phyloP scores from a whole-genome alignment of 2,113 vertebrate species.

The Pterocles burchelli region DNA sequence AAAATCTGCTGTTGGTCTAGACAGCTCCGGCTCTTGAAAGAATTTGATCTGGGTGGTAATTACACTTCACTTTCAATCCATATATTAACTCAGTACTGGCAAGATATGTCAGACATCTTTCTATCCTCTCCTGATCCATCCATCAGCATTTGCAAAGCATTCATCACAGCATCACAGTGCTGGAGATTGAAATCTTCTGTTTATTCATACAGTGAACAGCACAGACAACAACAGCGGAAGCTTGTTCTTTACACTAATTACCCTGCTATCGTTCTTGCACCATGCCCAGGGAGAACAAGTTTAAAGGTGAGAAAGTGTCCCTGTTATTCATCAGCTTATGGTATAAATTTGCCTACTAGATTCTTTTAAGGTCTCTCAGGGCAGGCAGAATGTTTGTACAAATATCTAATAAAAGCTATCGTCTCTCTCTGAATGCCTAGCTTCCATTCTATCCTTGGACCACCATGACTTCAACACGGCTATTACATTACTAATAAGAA shows the following conservation, averaged over 20 bases:
- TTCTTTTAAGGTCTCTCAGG: not conserved
- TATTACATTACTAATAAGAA: conserved; percentile 37
- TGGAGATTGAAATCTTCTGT: not conserved
- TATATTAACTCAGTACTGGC: not conserved
- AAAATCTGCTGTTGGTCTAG: conserved; percentile 53
- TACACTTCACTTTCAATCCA: not conserved
- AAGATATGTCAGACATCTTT: not conserved
- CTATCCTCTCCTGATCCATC: not conserved
- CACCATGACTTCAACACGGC: not conserved
- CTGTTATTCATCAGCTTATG: not conserved
- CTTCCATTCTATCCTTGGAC: conserved; percentile 48
- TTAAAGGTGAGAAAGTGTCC: not conserved
- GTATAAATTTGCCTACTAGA: not conserved
- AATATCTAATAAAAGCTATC: conserved; percentile 3
- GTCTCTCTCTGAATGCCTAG: not conserved
- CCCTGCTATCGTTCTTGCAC: not conserved
- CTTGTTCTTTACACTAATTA: not conserved
- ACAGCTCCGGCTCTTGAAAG: conserved; percentile 36
- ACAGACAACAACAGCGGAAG: not conserved
- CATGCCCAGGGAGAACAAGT: not conserved
- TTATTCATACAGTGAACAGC: not conserved
- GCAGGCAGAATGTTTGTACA: not conserved
- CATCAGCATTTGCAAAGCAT: conserved; percentile 17
- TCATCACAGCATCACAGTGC: not conserved
- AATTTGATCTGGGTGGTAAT: conserved; percentile 54